Evolutionary conservation across 2,113 vertebrate genomes (phyloP).

Genomic region (Nanger granti): DNA sequence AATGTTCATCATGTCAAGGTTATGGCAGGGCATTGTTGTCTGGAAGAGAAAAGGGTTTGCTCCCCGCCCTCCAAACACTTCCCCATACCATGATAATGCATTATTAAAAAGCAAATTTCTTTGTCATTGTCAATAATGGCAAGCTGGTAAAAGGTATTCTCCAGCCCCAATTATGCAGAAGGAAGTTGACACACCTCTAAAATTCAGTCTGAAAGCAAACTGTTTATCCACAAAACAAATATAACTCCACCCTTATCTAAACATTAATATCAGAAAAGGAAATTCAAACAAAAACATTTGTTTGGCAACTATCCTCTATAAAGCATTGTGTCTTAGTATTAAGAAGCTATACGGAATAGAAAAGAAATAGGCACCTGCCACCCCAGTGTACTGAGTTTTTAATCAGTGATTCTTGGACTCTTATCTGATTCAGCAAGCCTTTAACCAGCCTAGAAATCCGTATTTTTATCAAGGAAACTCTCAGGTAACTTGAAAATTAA

Average conservation of each 20-base stretch:
- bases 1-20: conserved; percentile 60
- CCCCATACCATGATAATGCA: conserved; percentile 12
- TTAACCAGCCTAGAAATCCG: background rate
- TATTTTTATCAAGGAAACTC: background rate
- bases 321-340: background rate
- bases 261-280: background rate
- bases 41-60: conserved; percentile 41
- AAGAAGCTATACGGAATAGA: background rate
- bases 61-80: conserved; percentile 25
- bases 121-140: conserved; percentile 58
- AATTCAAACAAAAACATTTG: conserved; percentile 2
- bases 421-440: background rate
- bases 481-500: background rate
- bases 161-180: conserved; percentile 40
- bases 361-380: background rate
- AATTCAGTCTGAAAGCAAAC: conserved; percentile 45
- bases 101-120: conserved; percentile 68
- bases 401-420: background rate
- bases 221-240: conserved; percentile 36
- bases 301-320: background rate
- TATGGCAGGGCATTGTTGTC: conserved; percentile 30
- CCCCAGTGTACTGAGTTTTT: background rate
- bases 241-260: conserved; percentile 1
- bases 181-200: conserved; percentile 58
- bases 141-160: conserved; percentile 23